Evolutionary conservation across 1,140 invertebrate genomes (phyloP).

Genomic region (Bombus huntii): DNA sequence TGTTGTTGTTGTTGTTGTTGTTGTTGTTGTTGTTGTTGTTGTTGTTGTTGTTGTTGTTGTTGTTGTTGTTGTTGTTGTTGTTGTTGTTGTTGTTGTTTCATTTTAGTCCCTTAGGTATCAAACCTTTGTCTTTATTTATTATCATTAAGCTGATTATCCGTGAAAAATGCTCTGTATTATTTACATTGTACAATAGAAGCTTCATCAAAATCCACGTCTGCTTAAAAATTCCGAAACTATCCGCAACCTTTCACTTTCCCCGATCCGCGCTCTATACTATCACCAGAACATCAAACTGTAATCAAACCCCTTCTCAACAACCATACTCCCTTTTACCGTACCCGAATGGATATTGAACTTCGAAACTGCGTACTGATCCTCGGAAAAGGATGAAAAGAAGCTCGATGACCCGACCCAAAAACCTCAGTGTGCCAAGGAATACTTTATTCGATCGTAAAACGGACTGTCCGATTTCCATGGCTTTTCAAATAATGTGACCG

Average conservation of each 20-base stretch:
- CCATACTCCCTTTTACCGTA: too few relatives aligned
- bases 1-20: too few relatives aligned
- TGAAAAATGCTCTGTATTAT: too few relatives aligned
- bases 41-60: accelerated
- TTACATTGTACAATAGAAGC: too few relatives aligned
- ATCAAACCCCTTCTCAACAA: not conserved
- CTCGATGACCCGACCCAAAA: not conserved
- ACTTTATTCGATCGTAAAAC: conserved; percentile 36
- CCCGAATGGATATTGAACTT: not conserved
- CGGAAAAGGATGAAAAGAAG: not conserved
- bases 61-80: accelerated
- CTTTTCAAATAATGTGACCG: not conserved
- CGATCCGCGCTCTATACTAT: too few relatives aligned
- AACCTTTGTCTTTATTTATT: not conserved
- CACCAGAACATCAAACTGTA: not conserved
- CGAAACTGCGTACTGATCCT: not conserved
- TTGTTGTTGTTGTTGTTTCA: too few relatives aligned
- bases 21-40: too few relatives aligned
- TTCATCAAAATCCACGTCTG: not conserved
- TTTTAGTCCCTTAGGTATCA: not conserved
- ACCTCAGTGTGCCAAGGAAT: not conserved
- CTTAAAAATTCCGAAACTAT: not conserved
- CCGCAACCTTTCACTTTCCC: not conserved
- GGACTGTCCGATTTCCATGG: not conserved
- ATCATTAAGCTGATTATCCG: too few relatives aligned